Conservation (phyloP, 2,888 invertebrate species). For the Mactromeris polynyma region DNA sequence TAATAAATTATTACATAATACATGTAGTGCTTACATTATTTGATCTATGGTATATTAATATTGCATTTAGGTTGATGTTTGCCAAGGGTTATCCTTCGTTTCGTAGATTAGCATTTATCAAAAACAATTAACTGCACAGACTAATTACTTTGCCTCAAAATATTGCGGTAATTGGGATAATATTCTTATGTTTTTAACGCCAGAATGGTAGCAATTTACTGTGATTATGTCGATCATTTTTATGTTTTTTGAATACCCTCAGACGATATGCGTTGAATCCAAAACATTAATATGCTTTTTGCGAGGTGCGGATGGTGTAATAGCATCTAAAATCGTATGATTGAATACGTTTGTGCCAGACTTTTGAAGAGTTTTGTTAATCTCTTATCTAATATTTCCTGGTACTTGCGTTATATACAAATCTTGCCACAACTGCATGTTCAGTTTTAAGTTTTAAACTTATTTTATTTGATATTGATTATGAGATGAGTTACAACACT, state of each 20-base stretch:
- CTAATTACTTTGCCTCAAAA: constrained; percentile 17
- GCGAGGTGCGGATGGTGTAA: background rate
- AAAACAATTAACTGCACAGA: constrained; percentile 26
- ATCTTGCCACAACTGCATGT: too few species aligned
- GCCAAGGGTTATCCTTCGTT: background rate
- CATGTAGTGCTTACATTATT: background rate
- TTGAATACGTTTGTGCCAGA: background rate
- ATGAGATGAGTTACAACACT: too few species aligned
- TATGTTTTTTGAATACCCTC: background rate
- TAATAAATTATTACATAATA: background rate
- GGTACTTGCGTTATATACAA: background rate
- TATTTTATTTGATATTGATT: too few species aligned
- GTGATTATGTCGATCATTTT: background rate
- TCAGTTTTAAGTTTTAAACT: too few species aligned
- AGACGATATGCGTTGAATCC: constrained; percentile 5
- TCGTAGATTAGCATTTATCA: constrained; percentile 29
- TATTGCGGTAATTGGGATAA: constrained; percentile 9
- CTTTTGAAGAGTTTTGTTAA: background rate
- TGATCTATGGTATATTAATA: background rate
- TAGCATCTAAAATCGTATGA: background rate
- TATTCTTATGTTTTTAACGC: background rate
- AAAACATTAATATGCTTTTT: background rate
- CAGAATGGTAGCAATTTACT: background rate
- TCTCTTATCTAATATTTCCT: background rate
- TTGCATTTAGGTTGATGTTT: constrained; percentile 1